Percentiles rank a stretch among this genome's conserved stretches.
These are phyloP conservation scores for Vireo griseus DNA, from an alignment of 2,797 vertebrate genomes.

Conservation along the genomic window DNA sequence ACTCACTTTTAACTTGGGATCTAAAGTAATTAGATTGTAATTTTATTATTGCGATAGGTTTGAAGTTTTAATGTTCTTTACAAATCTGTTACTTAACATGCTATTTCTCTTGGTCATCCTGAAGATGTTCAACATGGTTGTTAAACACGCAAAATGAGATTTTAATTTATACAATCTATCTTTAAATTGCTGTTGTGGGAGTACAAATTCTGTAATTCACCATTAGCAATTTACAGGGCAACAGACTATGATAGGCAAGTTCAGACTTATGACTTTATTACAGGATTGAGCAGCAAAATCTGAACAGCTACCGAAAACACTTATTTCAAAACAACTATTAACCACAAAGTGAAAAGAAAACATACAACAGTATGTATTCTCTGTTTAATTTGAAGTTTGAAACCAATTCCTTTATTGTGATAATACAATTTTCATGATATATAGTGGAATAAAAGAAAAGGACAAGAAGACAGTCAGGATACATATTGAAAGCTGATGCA, in stretches of 20 bases:
- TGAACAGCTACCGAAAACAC: not conserved
- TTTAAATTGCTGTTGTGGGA: not conserved
- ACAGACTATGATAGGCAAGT: not conserved
- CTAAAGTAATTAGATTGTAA: not conserved
- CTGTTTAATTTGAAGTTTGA: not conserved
- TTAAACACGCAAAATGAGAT: not conserved
- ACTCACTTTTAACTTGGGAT: not conserved
- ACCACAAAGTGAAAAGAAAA: not conserved
- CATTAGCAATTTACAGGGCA: not conserved
- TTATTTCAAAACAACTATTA: not conserved
- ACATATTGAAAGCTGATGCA: not conserved
- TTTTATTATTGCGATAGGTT: not conserved
- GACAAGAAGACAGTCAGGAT: not conserved
- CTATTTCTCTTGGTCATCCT: not conserved
- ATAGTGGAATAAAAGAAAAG: not conserved
- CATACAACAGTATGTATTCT: not conserved
- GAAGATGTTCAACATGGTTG: not conserved
- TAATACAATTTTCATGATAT: not conserved
- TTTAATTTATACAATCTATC: not conserved
- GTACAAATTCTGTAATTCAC: not conserved
- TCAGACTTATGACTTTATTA: not conserved
- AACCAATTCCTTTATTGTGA: not conserved
- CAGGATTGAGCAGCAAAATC: not conserved
- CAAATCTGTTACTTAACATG: not conserved
- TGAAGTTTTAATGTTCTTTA: not conserved